These are phyloP conservation scores for Cryptoblepharus egeriae DNA, from an alignment of 2,797 vertebrate genomes.

Conservation along the genomic window DNA sequence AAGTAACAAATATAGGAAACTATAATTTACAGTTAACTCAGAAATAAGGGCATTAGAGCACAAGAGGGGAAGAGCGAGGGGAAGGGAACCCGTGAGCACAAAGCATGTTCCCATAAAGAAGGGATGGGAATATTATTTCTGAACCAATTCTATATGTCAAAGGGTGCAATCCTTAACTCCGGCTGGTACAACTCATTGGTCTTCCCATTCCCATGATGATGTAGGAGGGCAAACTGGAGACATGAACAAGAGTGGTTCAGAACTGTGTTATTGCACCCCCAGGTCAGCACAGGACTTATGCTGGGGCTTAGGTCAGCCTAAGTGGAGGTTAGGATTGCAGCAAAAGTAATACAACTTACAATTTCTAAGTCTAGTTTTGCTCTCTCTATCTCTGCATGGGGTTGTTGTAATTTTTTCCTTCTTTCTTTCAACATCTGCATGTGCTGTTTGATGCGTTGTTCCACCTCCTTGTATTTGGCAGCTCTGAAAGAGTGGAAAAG, in stretches of 20 bases:
- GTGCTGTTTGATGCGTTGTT: constrained; percentile 63
- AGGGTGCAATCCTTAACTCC: too few species aligned
- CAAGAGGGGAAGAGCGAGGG: background rate
- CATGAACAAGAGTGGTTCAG: too few species aligned
- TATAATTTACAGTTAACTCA: background rate
- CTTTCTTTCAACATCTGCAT: constrained; percentile 72
- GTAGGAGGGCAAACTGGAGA: too few species aligned
- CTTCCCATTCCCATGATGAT: too few species aligned
- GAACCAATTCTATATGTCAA: background rate
- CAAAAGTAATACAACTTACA: constrained; percentile 59
- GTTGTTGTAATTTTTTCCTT: constrained; percentile 56
- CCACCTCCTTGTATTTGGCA: constrained; percentile 48
- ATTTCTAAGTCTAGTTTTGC: constrained; percentile 68
- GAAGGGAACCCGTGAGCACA: background rate
- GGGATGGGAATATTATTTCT: background rate
- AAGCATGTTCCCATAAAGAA: background rate
- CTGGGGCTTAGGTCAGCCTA: too few species aligned
- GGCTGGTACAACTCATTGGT: too few species aligned
- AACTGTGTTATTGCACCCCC: too few species aligned
- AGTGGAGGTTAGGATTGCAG: too few species aligned
- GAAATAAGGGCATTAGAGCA: background rate
- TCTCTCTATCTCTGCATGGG: constrained; percentile 68
- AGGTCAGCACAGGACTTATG: too few species aligned
- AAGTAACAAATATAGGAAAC: background rate
- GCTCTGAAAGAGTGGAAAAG: constrained; percentile 55